Evolutionary conservation across 2,797 vertebrate genomes (phyloP).

Genomic region (Malurus splendens): DNA sequence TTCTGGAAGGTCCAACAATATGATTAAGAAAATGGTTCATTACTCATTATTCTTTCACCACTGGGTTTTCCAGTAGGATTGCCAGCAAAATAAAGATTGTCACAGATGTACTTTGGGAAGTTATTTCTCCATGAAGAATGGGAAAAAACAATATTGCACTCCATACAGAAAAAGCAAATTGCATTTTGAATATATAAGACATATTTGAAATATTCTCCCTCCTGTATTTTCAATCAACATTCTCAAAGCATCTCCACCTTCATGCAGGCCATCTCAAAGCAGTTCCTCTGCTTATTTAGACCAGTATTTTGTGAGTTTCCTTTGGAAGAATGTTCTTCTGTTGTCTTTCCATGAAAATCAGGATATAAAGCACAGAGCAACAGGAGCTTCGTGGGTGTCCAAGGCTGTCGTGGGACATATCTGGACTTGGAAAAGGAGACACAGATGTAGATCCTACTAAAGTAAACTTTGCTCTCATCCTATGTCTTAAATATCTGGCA

Average conservation of each 20-base stretch:
- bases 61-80: not conserved
- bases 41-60: not conserved
- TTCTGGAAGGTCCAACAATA: not conserved
- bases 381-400: not conserved
- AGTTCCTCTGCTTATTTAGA: not conserved
- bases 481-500: not conserved
- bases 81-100: not conserved
- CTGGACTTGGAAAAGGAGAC: not conserved
- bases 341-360: not conserved
- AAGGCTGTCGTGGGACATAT: not conserved
- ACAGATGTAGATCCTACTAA: not conserved
- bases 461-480: not conserved
- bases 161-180: not conserved
- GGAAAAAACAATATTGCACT: not conserved
- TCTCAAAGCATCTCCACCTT: not conserved
- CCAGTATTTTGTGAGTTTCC: not conserved
- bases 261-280: not conserved
- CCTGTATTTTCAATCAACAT: not conserved
- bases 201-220: not conserved
- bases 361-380: accelerated
- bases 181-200: not conserved
- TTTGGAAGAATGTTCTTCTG: not conserved
- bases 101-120: not conserved
- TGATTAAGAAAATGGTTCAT: not conserved
- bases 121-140: accelerated